Percentiles rank a stretch among this genome's conserved stretches.
phyloP scores from a whole-genome alignment of 2,797 vertebrate species.

The Cyprinodon diabolis region DNA sequence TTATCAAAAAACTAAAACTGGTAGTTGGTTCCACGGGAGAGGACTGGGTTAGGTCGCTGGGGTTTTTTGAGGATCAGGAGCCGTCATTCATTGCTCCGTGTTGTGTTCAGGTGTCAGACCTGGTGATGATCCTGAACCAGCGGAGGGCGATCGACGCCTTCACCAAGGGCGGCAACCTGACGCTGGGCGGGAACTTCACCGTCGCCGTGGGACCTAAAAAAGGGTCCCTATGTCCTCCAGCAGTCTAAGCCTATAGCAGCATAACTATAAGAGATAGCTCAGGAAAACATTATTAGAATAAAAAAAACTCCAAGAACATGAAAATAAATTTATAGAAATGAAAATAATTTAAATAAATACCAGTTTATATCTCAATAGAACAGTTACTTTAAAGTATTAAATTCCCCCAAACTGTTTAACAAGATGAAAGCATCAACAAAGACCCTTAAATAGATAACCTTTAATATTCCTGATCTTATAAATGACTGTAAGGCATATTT shows the following conservation, averaged over 20 bases:
- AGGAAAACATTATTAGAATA: too few relatives aligned
- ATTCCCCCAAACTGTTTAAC: background rate
- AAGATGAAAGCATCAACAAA: background rate
- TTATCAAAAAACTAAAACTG: too few relatives aligned
- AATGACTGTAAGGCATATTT: too few relatives aligned
- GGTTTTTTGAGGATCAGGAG: background rate
- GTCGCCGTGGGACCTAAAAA: conserved; percentile 93
- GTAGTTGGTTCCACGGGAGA: too few relatives aligned
- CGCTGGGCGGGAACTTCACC: conserved; percentile 93
- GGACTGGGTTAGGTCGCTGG: background rate
- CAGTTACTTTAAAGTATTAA: background rate
- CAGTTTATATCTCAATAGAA: too few relatives aligned
- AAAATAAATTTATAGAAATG: too few relatives aligned
- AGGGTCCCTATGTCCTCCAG: too few relatives aligned
- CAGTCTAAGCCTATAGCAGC: too few relatives aligned
- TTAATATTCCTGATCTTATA: too few relatives aligned
- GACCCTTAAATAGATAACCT: background rate
- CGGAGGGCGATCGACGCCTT: conserved; percentile 93
- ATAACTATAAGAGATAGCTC: too few relatives aligned
- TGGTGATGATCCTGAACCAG: conserved; percentile 96
- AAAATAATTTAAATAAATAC: too few relatives aligned
- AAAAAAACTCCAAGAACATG: too few relatives aligned
- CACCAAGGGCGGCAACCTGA: conserved; percentile 95
- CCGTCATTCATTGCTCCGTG: background rate
- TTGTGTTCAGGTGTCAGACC: conserved; percentile 88